phyloP scores from a whole-genome alignment of 2,797 vertebrate species.

The Oophaga sylvatica region DNA sequence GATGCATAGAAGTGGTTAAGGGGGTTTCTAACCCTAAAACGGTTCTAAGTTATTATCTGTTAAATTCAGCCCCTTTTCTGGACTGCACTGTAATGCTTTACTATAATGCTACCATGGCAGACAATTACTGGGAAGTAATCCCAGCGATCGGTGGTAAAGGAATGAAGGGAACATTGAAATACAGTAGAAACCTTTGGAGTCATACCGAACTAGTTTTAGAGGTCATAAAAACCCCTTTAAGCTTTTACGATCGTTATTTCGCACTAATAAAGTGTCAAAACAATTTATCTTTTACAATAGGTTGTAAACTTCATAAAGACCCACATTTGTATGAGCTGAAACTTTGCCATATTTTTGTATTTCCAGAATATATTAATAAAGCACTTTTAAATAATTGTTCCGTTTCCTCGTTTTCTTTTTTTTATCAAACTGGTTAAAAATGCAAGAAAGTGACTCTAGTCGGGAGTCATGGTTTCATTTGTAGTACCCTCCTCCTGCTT shows the following conservation, averaged over 20 bases:
- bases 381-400: conserved; percentile 54
- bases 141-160: neutral
- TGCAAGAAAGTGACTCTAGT: neutral
- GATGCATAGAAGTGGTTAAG: neutral
- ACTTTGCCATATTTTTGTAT: conserved; percentile 58
- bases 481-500: too few relatives aligned
- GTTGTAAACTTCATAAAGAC: conserved; percentile 6
- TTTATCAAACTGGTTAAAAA: neutral
- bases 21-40: neutral
- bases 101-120: neutral
- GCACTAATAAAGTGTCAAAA: neutral
- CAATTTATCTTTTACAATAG: conserved; percentile 6
- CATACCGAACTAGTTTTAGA: neutral
- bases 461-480: neutral
- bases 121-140: neutral
- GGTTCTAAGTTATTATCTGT: neutral
- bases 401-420: neutral
- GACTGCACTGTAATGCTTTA: neutral
- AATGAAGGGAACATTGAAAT: neutral
- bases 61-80: neutral
- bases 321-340: conserved; percentile 44
- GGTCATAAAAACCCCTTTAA: neutral
- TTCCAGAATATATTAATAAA: conserved; percentile 57
- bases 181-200: neutral
- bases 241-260: neutral